Evolutionary conservation across 1,140 invertebrate genomes (phyloP).

Genomic region (Drosophila guanche): DNA sequence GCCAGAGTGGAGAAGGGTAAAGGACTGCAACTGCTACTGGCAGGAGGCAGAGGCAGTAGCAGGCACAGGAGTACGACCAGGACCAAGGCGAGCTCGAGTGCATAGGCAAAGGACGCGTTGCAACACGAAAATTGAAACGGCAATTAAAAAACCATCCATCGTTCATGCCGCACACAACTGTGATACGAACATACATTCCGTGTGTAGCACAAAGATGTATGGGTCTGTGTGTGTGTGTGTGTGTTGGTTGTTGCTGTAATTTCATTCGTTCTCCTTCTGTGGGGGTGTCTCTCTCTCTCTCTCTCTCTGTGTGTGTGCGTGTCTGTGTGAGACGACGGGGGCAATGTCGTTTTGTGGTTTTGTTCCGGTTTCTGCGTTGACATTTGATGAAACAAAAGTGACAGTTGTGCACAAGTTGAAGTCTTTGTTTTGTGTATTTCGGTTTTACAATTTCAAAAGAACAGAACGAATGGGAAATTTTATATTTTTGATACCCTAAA

Average conservation of each 20-base stretch:
- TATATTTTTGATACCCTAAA: conserved; percentile 53
- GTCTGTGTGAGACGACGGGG: conserved; percentile 21
- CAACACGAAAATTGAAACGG: conserved; percentile 81
- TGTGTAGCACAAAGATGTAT: conserved; percentile 45
- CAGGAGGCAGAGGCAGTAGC: conserved; percentile 14
- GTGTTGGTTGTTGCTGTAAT: conserved; percentile 64
- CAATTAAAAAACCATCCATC: conserved; percentile 81
- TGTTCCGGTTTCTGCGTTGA: conserved; percentile 81
- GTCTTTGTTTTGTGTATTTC: conserved; percentile 73
- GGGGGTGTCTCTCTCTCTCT: conserved; percentile 2
- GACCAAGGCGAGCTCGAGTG: conserved; percentile 17
- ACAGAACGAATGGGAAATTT: conserved; percentile 58
- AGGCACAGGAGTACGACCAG: not conserved
- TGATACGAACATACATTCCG: conserved; percentile 24
- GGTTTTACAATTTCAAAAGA: conserved; percentile 62
- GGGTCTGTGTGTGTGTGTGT: not conserved
- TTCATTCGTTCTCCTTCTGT: conserved; percentile 66
- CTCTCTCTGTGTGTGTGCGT: conserved; percentile 13
- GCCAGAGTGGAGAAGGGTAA: conserved; percentile 12
- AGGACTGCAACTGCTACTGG: conserved; percentile 15
- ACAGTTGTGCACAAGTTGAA: conserved; percentile 79
- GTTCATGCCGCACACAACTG: conserved; percentile 69
- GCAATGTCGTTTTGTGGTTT: conserved; percentile 75
- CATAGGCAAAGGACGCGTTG: conserved; percentile 54
- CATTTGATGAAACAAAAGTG: conserved; percentile 82